phyloP scores from a whole-genome alignment of 2,888 invertebrate species.

The Acanthosoma haemorrhoidale region DNA sequence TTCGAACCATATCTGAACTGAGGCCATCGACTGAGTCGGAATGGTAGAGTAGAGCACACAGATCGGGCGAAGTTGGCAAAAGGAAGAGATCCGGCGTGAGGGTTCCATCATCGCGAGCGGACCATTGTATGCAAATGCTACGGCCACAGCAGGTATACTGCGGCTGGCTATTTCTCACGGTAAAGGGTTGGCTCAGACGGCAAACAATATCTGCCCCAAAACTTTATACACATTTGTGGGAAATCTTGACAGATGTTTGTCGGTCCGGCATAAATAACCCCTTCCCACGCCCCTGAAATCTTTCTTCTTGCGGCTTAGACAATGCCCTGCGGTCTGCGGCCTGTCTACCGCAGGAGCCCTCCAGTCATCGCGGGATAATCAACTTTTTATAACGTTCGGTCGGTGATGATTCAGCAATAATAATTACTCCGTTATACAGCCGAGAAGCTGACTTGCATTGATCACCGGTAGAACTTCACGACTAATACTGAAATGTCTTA shows the following conservation, averaged over 20 bases:
- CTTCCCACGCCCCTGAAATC: not conserved
- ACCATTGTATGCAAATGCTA: constrained; percentile 18
- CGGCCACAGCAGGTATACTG: not conserved
- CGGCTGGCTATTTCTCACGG: not conserved
- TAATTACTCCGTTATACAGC: too few relatives aligned
- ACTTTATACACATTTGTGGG: constrained; percentile 18
- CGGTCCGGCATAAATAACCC: not conserved
- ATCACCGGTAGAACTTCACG: too few relatives aligned
- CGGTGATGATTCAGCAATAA: too few relatives aligned
- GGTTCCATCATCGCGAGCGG: not conserved
- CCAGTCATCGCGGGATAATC: not conserved
- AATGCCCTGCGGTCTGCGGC: not conserved
- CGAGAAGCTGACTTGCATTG: too few relatives aligned
- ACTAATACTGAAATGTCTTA: too few relatives aligned
- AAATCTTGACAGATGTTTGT: constrained; percentile 1
- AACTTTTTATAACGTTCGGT: not conserved
- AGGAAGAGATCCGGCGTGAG: not conserved
- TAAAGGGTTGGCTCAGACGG: constrained; percentile 13
- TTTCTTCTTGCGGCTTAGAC: not conserved
- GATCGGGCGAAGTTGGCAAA: too few relatives aligned
- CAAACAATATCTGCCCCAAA: not conserved
- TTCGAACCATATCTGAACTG: too few relatives aligned
- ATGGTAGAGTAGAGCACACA: not conserved
- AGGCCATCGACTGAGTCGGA: not conserved
- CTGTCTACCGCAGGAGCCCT: not conserved